Evolutionary conservation across 1,140 invertebrate genomes (phyloP).

Genomic region (Achatina immaculata): DNA sequence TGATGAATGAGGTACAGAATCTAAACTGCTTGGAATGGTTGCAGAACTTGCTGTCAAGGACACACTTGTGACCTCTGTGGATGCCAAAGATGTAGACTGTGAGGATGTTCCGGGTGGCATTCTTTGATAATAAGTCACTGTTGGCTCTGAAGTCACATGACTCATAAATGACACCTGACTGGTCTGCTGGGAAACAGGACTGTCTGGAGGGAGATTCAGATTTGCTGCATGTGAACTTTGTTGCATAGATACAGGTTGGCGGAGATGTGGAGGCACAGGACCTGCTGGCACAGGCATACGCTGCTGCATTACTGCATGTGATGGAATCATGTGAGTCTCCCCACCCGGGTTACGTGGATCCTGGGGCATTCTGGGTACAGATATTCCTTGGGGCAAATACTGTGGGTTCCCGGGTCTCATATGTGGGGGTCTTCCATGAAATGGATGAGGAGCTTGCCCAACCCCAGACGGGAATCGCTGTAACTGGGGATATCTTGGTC

Average conservation of each 20-base stretch:
- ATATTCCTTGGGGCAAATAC: conserved; percentile 11
- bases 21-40: background rate
- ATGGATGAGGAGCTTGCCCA: background rate
- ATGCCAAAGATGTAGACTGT: background rate
- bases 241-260: background rate
- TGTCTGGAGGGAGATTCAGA: background rate
- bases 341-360: background rate
- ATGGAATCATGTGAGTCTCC: conserved; percentile 4
- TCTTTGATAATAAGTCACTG: conserved; percentile 2
- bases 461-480: conserved; percentile 29
- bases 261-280: conserved; percentile 16
- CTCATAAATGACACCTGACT: conserved; percentile 15
- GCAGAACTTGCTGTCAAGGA: background rate
- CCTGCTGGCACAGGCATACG: background rate
- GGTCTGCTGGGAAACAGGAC: conserved; percentile 5
- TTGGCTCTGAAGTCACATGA: conserved; percentile 12
- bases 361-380: conserved; percentile 20
- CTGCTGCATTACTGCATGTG: conserved; percentile 8
- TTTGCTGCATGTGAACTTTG: conserved; percentile 11
- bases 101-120: background rate
- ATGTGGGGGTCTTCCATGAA: conserved; percentile 31
- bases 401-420: conserved; percentile 18
- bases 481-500: conserved; percentile 29
- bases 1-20: background rate
- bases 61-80: background rate